Conservation (phyloP, 2,797 vertebrate genomes). For the Spinus pinus region DNA sequence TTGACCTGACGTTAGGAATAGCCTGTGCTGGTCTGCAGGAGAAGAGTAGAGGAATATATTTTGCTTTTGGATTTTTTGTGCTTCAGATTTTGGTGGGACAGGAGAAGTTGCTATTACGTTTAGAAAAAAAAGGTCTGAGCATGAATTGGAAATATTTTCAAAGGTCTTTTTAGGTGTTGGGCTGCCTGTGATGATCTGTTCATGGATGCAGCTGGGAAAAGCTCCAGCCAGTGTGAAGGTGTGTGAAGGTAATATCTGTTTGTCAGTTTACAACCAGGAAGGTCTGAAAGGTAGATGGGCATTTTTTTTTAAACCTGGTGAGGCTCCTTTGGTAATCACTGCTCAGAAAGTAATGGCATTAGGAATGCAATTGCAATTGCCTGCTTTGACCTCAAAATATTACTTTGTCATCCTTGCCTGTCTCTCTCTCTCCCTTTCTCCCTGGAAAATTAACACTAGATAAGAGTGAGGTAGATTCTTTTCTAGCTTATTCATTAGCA, state of each 20-base stretch:
- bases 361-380: neutral
- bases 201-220: neutral
- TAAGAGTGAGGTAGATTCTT: neutral
- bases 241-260: neutral
- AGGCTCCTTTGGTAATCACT: neutral
- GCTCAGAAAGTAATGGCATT: neutral
- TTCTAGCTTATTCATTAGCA: slow-evolving; percentile 31
- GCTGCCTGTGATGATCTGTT: neutral
- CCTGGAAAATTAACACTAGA: slow-evolving; percentile 1
- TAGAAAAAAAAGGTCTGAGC: neutral
- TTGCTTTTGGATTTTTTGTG: neutral
- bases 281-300: neutral
- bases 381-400: slow-evolving; percentile 26
- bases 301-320: neutral
- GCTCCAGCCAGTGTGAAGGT: neutral
- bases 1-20: slow-evolving; percentile 32
- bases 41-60: neutral
- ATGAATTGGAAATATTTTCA: neutral
- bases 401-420: neutral
- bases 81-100: neutral
- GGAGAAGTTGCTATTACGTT: neutral
- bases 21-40: neutral
- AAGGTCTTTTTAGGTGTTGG: neutral
- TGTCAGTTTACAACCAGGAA: neutral
- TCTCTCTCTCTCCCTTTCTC: neutral